Evolutionary conservation across 2,113 vertebrate species (phyloP).

Genomic region (Misgurnus mizolepis): DNA sequence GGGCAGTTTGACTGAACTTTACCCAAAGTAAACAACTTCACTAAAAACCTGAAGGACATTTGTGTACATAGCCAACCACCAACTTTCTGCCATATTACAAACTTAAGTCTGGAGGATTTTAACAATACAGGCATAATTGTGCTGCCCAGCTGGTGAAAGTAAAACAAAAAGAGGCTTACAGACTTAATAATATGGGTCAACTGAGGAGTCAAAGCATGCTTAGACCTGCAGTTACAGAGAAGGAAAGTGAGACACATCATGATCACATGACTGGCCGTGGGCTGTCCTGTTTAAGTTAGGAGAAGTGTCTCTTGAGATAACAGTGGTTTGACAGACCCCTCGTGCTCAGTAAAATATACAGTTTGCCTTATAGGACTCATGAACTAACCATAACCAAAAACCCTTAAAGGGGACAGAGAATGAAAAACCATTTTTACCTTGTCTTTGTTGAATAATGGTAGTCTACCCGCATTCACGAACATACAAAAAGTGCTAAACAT

Average conservation of each 20-base stretch:
- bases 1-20: not conserved
- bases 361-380: not conserved
- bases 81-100: not conserved
- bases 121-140: not conserved
- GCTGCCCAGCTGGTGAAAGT: not conserved
- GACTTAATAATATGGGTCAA: not conserved
- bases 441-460: too few species aligned
- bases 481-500: too few species aligned
- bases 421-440: too few species aligned
- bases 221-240: too few species aligned
- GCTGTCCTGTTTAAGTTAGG: not conserved
- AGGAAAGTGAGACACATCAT: too few species aligned
- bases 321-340: not conserved
- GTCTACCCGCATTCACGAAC: too few species aligned
- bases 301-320: not conserved
- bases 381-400: not conserved
- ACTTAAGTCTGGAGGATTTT: not conserved
- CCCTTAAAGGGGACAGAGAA: not conserved
- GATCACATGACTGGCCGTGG: not conserved
- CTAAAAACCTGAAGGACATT: not conserved
- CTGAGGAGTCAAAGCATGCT: too few species aligned
- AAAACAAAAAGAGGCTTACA: not conserved
- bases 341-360: not conserved
- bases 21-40: constrained; percentile 30
- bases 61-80: not conserved